Evolutionary conservation across 2,888 invertebrate species (phyloP), one percentile per base, ranked within the genome.

Genomic region (Onthophagus sagittarius): DNA sequence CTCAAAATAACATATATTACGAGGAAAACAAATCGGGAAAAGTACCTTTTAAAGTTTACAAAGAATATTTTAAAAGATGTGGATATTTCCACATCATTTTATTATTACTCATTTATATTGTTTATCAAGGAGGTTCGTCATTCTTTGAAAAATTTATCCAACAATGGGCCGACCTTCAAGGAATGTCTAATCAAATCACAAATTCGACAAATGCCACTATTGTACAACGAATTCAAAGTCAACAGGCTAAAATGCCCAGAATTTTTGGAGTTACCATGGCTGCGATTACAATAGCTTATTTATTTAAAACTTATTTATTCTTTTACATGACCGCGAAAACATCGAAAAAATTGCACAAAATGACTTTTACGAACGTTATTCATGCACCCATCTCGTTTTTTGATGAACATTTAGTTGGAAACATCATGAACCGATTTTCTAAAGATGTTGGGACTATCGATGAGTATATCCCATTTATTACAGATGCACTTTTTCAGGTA

Each of bases 1-100:
- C 72, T 15, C 71, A 73, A 14, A 69, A 65, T 9, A 70, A 76
- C 33, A 73, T 76, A 33, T 76, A 76, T 14, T 69, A 73, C 53
- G 83, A 83, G 76, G 73, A 65, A 1, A 77, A 79, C 13, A 74
- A 80, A 74, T 70, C 74, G 13, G 83, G 83, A 32, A 77, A 76
- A 70, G 81, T 83, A 0, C 77, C 77, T 5, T 76, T 77, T 14
- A 63, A 67, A 2, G 77, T 81, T n/a, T 84, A 82, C 63, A 78
- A 76, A 65, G 78, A 77, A 65, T 84, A 83, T 74, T 77, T 80
- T 32, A 74, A 73, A 67, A 79, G 76, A 69, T 81, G 80, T 63
- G 82, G 82, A 15, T 81, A 82, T 39, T 72, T 78, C 11, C 64
- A 77, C 1, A 69, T 81, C 11, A 72, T 80, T 31, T 70, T 77